Conservation (phyloP, 1,140 invertebrate genomes). For the Drosophila leontia region DNA sequence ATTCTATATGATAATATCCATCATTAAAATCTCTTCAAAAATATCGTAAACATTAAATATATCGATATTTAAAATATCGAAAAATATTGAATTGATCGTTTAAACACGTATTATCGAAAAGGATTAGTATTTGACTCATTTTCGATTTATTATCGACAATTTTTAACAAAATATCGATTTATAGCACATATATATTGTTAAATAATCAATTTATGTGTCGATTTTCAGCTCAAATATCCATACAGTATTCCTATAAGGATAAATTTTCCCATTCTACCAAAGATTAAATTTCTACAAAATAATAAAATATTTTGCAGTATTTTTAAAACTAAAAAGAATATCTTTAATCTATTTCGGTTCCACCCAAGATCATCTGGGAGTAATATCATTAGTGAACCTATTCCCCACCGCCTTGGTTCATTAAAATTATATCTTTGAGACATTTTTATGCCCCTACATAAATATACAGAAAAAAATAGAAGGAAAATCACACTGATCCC, state of each 20-base stretch:
- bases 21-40: neutral
- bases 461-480: neutral
- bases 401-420: slow-evolving; percentile 4
- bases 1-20: too few species aligned
- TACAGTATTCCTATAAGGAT: neutral
- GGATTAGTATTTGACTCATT: too few species aligned
- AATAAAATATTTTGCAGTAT: neutral
- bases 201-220: too few species aligned
- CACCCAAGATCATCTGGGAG: slow-evolving; percentile 10
- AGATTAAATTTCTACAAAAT: neutral
- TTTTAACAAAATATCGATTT: neutral
- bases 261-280: too few species aligned
- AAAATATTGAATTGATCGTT: too few species aligned
- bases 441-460: neutral
- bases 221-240: too few species aligned
- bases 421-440: slow-evolving; percentile 17
- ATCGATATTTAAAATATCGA: neutral
- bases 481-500: slow-evolving; percentile 10
- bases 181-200: neutral
- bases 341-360: slow-evolving; percentile 8
- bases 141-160: too few species aligned
- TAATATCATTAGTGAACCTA: slow-evolving; percentile 12
- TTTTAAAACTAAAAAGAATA: neutral
- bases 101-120: too few species aligned
- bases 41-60: too few species aligned